Conservation (phyloP, 2,888 invertebrate genomes). For the Eilema sororculum region DNA sequence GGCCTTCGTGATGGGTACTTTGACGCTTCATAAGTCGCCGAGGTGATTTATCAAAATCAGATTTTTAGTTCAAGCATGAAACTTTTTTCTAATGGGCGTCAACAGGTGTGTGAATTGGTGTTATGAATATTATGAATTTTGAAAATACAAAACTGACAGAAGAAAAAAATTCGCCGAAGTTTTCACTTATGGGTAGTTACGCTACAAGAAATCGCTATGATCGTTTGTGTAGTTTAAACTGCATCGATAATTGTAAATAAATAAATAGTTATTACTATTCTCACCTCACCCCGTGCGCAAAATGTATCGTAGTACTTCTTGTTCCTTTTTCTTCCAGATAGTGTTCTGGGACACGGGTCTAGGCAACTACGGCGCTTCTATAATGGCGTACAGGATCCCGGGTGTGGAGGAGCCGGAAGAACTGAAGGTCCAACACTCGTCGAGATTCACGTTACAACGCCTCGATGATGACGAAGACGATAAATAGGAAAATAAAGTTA, state of each 20-base stretch:
- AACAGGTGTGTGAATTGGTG: neutral
- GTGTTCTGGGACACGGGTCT: conserved; percentile 76
- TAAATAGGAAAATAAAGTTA: conserved; percentile 17
- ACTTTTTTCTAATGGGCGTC: neutral
- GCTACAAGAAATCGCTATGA: too few relatives aligned
- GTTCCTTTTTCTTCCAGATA: conserved; percentile 57
- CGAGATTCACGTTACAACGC: conserved; percentile 68
- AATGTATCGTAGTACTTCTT: neutral
- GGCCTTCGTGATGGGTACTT: neutral
- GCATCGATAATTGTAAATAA: neutral
- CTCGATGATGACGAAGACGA: conserved; percentile 48
- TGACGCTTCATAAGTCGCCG: conserved; percentile 5
- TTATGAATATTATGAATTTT: neutral
- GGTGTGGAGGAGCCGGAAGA: conserved; percentile 69
- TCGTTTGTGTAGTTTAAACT: neutral
- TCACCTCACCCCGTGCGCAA: too few relatives aligned
- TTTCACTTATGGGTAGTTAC: too few relatives aligned
- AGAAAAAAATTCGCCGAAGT: too few relatives aligned
- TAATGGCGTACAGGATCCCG: conserved; percentile 78
- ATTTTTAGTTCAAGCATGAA: conserved; percentile 1
- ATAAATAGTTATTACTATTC: too few relatives aligned
- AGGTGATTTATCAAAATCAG: conserved; percentile 10
- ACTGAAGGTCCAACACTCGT: conserved; percentile 66
- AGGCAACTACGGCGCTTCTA: conserved; percentile 80
- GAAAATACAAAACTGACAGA: too few relatives aligned